phyloP scores from a whole-genome alignment of 1,140 invertebrate genomes.

The Tenebrio molitor region DNA sequence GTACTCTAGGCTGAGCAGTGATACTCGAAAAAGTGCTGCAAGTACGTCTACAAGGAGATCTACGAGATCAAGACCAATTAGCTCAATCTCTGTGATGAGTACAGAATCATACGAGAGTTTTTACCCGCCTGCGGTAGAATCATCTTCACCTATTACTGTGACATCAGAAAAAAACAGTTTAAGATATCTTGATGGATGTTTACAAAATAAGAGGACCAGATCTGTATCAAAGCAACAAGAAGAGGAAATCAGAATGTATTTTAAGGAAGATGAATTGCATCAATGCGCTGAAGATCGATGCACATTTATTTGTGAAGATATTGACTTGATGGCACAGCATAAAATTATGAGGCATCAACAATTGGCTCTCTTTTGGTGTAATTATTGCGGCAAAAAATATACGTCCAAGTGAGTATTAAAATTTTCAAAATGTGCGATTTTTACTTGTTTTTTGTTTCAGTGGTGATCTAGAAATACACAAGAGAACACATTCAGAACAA shows the following conservation, averaged over 20 bases:
- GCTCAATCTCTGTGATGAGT: background rate
- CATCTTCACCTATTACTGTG: background rate
- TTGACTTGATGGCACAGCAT: slow-evolving; percentile 31
- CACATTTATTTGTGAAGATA: slow-evolving; percentile 9
- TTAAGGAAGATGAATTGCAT: slow-evolving; percentile 16
- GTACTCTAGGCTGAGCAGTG: background rate
- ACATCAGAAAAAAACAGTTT: slow-evolving; percentile 8
- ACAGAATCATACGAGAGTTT: background rate
- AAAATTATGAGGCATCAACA: slow-evolving; percentile 27
- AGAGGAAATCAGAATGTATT: background rate
- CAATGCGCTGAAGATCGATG: slow-evolving; percentile 12
- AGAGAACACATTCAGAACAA: slow-evolving; percentile 12
- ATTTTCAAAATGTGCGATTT: background rate
- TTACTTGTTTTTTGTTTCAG: slow-evolving; percentile 11
- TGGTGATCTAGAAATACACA: slow-evolving; percentile 18
- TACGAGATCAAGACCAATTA: slow-evolving; percentile 3
- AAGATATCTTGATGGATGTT: slow-evolving; percentile 1
- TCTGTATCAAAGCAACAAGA: slow-evolving; percentile 4
- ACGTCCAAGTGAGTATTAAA: slow-evolving; percentile 24
- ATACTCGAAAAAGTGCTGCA: background rate
- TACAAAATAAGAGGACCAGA: background rate
- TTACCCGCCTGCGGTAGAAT: background rate
- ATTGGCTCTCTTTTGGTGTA: slow-evolving; percentile 38
- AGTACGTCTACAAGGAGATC: background rate
- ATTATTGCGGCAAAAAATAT: slow-evolving; percentile 38